Base-by-base conservation (phyloP, 2,797 vertebrate species). In the Myotis daubentonii region DNA sequence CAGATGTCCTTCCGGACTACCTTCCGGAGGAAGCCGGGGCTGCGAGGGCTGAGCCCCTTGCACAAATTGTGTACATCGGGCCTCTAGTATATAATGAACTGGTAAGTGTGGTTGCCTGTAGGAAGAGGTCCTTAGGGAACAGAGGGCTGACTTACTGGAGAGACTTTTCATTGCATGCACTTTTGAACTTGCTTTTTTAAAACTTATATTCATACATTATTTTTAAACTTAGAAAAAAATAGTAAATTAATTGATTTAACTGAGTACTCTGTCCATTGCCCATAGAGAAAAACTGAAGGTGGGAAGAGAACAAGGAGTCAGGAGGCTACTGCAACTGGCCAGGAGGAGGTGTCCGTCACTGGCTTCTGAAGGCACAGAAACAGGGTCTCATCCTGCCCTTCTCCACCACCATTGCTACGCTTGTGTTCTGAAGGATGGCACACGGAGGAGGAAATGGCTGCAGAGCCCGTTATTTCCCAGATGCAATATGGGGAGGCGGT, bases 401-500 rank as follows among this genome's bases (percentile, higher is more conserved):
- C 25, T n/a, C 17, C 72, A 41, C 8, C 41, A 68, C 13, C 8
- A 15, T 0, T 33, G 11, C 17, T 44, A 57, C 91, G 38, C 36
- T 51, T 66, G 23, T 33, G 33, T 41, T 78, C 30, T 38, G 25
- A 13, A 6, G 19, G 25, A 68, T 78, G 17, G 25, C 15, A 44
- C 53, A 19, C 1, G 1, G 13, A n/a, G 23, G 6, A 28, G 44
- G 25, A 80, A 79, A 28, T 0, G 1, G 65, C 19, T 13, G 0
- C 30, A 38, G 15, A 92, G 25, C 20, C 72, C 12, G 22, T 72
- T 71, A 76, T 86, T 89, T 88, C 82, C 68, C 47, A 92, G 36
- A 76, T 55, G 33, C 41, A 87, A n/a, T 68, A 25, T 15, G 15
- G 23, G 1, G 7, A 94, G 17, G 30, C 83, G n/a, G 4, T 86